Conservation (phyloP, 2,888 invertebrate genomes). For the Sepiola atlantica region DNA sequence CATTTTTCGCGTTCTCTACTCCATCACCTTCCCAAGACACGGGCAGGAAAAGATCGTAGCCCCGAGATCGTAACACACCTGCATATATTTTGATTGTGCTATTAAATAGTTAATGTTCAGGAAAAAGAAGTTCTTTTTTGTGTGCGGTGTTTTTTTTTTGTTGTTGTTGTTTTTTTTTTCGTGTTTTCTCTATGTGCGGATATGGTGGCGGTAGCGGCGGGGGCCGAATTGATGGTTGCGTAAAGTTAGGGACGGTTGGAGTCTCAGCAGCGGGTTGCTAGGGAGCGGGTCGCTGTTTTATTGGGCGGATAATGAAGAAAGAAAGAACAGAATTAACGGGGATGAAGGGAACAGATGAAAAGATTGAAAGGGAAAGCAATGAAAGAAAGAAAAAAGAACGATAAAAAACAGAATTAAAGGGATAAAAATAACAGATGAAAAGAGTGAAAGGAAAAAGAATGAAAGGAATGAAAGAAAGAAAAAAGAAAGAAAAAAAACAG, state of each 20-base stretch:
- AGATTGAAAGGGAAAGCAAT: not conserved
- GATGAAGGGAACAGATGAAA: not conserved
- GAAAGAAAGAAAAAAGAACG: not conserved
- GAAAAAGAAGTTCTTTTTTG: not conserved
- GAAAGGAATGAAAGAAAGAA: not conserved
- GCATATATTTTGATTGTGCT: conserved; percentile 32
- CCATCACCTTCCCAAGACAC: not conserved
- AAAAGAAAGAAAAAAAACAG: not conserved
- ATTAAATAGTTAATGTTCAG: not conserved
- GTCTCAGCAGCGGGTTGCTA: not conserved
- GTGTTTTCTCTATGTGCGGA: too few species aligned
- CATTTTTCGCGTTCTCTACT: not conserved
- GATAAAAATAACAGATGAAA: too few species aligned
- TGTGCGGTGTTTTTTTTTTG: not conserved
- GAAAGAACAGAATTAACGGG: not conserved
- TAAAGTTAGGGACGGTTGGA: not conserved
- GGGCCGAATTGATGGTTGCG: too few species aligned
- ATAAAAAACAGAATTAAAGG: too few species aligned
- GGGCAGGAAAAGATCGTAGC: not conserved
- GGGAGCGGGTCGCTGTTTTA: not conserved
- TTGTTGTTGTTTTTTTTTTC: too few species aligned
- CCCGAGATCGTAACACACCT: not conserved
- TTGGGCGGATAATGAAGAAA: not conserved
- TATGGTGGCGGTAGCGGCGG: too few species aligned
- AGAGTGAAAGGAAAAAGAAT: not conserved